Conservation (phyloP, 2,113 vertebrate genomes). For the Aphelocoma coerulescens region DNA sequence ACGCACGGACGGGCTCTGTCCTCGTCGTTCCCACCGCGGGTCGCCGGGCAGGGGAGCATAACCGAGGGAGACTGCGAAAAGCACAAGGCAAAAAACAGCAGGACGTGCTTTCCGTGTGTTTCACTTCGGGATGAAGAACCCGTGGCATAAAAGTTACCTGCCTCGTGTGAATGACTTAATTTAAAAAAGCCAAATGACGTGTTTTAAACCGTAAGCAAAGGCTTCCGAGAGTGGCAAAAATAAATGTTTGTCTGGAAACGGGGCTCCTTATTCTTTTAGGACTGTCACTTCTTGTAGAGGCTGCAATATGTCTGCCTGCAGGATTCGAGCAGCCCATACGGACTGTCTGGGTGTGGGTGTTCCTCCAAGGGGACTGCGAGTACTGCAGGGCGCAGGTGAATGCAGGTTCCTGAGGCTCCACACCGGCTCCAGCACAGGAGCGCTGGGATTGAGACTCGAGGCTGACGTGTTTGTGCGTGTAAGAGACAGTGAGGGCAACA, state of each 20-base stretch:
- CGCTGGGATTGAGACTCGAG: neutral
- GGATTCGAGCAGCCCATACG: neutral
- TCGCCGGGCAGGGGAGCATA: neutral
- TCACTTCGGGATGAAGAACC: neutral
- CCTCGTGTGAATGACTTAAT: neutral
- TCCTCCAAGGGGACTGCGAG: neutral
- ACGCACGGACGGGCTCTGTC: neutral
- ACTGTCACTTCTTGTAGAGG: neutral
- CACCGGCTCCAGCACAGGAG: accelerated
- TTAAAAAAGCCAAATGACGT: neutral
- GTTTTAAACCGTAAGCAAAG: neutral
- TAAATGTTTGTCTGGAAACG: neutral
- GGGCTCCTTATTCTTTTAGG: neutral
- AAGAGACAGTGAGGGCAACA: neutral
- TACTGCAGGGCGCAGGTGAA: neutral
- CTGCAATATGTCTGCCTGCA: constrained; percentile 28
- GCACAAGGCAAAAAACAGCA: neutral
- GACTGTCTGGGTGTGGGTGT: neutral
- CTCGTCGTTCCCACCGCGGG: neutral
- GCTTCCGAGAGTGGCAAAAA: neutral
- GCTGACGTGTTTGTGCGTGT: accelerated
- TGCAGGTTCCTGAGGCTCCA: neutral
- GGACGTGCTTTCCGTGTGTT: neutral
- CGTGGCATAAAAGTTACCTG: neutral
- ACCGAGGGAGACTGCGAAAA: neutral